Percentiles rank a stretch among this genome's conserved stretches.
Conservation (phyloP, 2,888 invertebrate species). For the Parelbella ahira region DNA sequence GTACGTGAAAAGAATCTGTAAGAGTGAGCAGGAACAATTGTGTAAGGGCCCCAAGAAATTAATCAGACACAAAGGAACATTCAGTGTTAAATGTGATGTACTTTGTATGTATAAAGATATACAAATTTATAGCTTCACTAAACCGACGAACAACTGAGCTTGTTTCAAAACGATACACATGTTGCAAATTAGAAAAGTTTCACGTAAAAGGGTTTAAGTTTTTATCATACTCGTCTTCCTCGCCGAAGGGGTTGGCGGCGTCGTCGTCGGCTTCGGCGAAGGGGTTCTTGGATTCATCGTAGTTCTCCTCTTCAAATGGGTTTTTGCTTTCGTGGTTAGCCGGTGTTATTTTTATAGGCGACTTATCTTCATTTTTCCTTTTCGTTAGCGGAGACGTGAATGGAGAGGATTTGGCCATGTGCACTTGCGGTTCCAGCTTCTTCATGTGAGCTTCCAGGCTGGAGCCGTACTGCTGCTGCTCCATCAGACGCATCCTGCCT, state of each 20-base stretch:
- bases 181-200: too few relatives aligned
- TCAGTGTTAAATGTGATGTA: too few relatives aligned
- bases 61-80: too few relatives aligned
- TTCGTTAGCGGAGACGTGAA: conserved; percentile 39
- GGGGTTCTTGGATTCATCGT: conserved; percentile 84
- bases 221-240: conserved; percentile 85
- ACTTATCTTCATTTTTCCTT: conserved; percentile 27
- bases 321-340: conserved; percentile 51
- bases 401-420: conserved; percentile 37
- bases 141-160: too few relatives aligned
- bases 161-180: too few relatives aligned
- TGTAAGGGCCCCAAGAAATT: too few relatives aligned
- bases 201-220: conserved; percentile 87
- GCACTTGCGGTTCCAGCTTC: conserved; percentile 46
- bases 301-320: conserved; percentile 63
- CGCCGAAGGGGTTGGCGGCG: conserved; percentile 77
- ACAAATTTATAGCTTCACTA: too few relatives aligned
- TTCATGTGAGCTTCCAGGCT: conserved; percentile 82
- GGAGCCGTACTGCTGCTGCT: conserved; percentile 78
- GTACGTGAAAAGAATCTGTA: too few relatives aligned
- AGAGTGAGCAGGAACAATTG: too few relatives aligned
- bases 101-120: too few relatives aligned
- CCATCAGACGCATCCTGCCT: conserved; percentile 78
- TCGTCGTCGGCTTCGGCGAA: conserved; percentile 78
- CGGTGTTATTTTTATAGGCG: conserved; percentile 43